phyloP scores from a whole-genome alignment of 2,888 invertebrate species.

The Branchellion lobata region DNA sequence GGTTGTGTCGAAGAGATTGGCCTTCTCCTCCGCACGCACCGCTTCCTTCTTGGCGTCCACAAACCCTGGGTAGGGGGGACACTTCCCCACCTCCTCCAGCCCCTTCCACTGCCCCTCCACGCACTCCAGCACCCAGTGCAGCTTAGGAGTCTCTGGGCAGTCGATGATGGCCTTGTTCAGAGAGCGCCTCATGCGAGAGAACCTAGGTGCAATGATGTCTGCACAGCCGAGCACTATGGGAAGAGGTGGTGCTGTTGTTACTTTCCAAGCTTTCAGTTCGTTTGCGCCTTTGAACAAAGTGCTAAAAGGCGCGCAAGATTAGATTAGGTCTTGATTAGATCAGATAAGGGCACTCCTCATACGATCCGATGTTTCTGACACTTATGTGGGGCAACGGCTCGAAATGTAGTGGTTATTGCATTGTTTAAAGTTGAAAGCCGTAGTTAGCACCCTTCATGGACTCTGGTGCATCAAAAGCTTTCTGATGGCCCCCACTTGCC shows the following conservation, averaged over 20 bases:
- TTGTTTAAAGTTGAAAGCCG: neutral
- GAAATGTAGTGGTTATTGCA: too few species aligned
- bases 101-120: slow-evolving; percentile 47
- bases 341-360: too few species aligned
- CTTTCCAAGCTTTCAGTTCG: neutral
- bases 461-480: neutral
- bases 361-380: too few species aligned
- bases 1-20: neutral
- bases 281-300: too few species aligned
- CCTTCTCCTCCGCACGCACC: neutral
- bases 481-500: neutral
- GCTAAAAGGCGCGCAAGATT: too few species aligned
- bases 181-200: slow-evolving; percentile 46
- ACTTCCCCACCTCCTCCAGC: slow-evolving; percentile 37
- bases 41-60: slow-evolving; percentile 18
- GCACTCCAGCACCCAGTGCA: slow-evolving; percentile 46
- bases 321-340: neutral
- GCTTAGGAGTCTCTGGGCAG: slow-evolving; percentile 37
- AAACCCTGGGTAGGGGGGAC: slow-evolving; percentile 36
- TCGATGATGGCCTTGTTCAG: slow-evolving; percentile 42
- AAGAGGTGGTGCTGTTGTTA: neutral
- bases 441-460: neutral
- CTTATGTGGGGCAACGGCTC: too few species aligned
- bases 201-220: slow-evolving; percentile 45
- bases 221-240: slow-evolving; percentile 51